Base-by-base conservation (phyloP, 2,113 vertebrate genomes). In the Cyprichromis sp. region DNA sequence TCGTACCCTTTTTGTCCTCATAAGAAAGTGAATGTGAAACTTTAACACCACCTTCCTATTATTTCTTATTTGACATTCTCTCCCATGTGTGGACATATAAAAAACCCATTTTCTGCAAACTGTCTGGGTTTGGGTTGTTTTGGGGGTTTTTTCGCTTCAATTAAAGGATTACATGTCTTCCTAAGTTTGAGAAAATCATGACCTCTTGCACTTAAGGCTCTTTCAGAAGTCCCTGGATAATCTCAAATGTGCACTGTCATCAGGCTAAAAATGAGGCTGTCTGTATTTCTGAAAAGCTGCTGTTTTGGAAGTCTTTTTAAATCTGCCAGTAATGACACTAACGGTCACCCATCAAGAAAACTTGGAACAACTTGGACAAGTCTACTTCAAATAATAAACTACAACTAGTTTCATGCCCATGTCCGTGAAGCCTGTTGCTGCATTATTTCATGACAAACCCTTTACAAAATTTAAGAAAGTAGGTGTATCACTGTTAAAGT, bases 121-220 rank as follows among this genome's bases (percentile, higher is more conserved):
- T 68, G 9, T 31, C 29, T 78, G 52, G 9, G 17, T 79, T 53
- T 42, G 19, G 11, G 7, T 10, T 34, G 24, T 11, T 87, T 54
- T 31, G 10, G 29, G 29, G 83, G 76, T 8, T 17, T 9, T 59
- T 4, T 1, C 47, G 31, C 68, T 66, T 85, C 52, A 90, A 87
- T 89, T 90, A 90, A 76, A 89, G 90, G 88, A 91, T 93, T 92
- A 91, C 10, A 26, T 52, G 66, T 85, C 81, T 45, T 84, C 73
- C 14, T 50, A 4, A 38, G 83, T 86, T 91, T 87, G 73, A 88
- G 78, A 88, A 89, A 79, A 84, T 54, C 78, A 40, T 87, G 76
- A 90, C 86, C 93, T 87, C 53, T 84, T 90, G 86, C 76, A 54
- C 87, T 87, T 53, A 29, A 19, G 29, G 54, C 79, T 83, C 57